Evolutionary conservation across 2,888 invertebrate species (phyloP).

Genomic region (Protula sp.): DNA sequence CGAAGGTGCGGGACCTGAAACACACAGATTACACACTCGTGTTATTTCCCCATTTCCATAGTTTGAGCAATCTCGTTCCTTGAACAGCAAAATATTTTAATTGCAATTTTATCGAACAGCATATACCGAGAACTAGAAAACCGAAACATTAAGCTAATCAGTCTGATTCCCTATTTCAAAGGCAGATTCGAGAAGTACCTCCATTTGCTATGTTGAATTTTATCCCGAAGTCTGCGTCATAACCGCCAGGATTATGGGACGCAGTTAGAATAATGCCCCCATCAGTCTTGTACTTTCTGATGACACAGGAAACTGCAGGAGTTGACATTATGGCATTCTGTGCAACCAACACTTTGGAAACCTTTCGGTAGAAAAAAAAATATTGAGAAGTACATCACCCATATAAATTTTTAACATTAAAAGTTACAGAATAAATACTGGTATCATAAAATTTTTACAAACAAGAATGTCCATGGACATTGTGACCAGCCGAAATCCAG

Average conservation of each 20-base stretch:
- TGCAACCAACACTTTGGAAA: conserved; percentile 79
- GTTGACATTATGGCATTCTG: conserved; percentile 94
- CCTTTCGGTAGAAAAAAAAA: conserved; percentile 58
- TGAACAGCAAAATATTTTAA: too few species aligned
- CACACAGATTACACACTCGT: too few species aligned
- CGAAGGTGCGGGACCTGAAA: conserved; percentile 81
- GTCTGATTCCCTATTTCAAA: too few species aligned
- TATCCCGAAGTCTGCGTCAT: conserved; percentile 95
- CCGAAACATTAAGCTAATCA: too few species aligned
- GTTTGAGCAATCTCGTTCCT: too few species aligned
- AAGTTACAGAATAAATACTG: background rate
- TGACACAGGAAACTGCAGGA: conserved; percentile 91
- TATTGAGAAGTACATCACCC: background rate
- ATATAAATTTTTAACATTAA: background rate
- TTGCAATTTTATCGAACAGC: too few species aligned
- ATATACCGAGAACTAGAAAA: too few species aligned
- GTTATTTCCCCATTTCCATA: too few species aligned
- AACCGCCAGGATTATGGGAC: conserved; percentile 98
- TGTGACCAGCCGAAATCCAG: too few species aligned
- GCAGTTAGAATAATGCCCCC: conserved; percentile 97
- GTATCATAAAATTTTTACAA: background rate
- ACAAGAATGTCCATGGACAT: too few species aligned
- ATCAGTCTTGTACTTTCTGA: conserved; percentile 70
- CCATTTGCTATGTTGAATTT: conserved; percentile 98
- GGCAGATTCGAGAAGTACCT: too few species aligned